Evolutionary conservation across 2,888 invertebrate genomes (phyloP).

Genomic region (Philereme vetulata): DNA sequence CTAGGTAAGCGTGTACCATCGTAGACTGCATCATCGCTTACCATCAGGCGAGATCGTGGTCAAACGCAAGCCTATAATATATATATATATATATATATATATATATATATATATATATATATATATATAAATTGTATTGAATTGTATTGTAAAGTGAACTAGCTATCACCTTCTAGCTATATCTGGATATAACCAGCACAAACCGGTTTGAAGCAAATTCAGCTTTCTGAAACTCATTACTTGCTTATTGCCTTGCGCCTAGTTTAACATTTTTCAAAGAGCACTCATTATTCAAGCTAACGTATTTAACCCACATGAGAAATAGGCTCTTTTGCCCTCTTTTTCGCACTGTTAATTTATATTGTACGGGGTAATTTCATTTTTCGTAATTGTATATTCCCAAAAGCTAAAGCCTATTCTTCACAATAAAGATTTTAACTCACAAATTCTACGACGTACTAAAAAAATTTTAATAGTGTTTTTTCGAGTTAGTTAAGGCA

Average conservation of each 20-base stretch:
- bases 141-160: not conserved
- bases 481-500: too few species aligned
- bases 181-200: constrained; percentile 18
- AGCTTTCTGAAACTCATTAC: constrained; percentile 23
- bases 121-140: too few species aligned
- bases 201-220: constrained; percentile 14
- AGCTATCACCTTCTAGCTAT: constrained; percentile 11
- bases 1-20: too few species aligned
- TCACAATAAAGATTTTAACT: too few species aligned
- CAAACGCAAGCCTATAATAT: too few species aligned
- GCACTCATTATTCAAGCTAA: constrained; percentile 21
- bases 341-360: not conserved
- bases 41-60: too few species aligned
- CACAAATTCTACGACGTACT: too few species aligned
- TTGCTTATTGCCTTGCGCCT: constrained; percentile 21
- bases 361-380: not conserved
- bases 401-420: too few species aligned
- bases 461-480: too few species aligned
- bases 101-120: too few species aligned
- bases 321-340: constrained; percentile 7
- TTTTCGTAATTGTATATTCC: not conserved
- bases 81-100: too few species aligned
- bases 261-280: constrained; percentile 24
- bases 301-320: constrained; percentile 5
- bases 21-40: too few species aligned